phyloP scores from a whole-genome alignment of 2,888 invertebrate genomes.

The Melinaea marsaeus region DNA sequence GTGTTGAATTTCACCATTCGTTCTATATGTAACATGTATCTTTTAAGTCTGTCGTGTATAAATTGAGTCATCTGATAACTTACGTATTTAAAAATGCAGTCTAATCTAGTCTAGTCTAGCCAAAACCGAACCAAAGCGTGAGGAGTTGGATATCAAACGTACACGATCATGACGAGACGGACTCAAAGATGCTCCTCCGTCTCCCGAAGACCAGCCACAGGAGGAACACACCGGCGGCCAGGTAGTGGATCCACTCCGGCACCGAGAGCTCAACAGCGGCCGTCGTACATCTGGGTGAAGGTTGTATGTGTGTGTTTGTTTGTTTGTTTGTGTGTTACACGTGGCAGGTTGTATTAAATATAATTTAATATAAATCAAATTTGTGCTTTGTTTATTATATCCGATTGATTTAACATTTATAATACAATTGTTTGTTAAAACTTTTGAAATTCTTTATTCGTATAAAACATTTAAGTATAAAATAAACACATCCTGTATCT shows the following conservation, averaged over 20 bases:
- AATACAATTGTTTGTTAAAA: too few species aligned
- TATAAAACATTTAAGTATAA: too few species aligned
- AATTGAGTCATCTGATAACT: too few species aligned
- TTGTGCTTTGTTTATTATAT: too few species aligned
- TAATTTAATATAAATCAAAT: background rate
- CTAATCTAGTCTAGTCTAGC: too few species aligned
- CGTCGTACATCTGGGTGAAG: slow-evolving; percentile 65
- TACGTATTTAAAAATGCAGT: too few species aligned
- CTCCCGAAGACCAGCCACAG: slow-evolving; percentile 65
- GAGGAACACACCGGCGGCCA: slow-evolving; percentile 63
- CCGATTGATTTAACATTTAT: too few species aligned
- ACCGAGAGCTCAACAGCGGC: slow-evolving; percentile 68
- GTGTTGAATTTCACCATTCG: too few species aligned
- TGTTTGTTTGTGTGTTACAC: slow-evolving; percentile 37
- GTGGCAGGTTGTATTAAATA: slow-evolving; percentile 42
- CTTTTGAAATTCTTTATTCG: too few species aligned
- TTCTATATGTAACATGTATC: too few species aligned
- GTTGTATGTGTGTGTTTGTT: slow-evolving; percentile 31
- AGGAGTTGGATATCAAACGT: slow-evolving; percentile 21
- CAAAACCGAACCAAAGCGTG: background rate
- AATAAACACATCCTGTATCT: too few species aligned
- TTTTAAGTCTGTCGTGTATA: too few species aligned
- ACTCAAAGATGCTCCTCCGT: slow-evolving; percentile 49
- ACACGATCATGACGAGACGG: slow-evolving; percentile 47
- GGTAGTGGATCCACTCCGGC: slow-evolving; percentile 71